Conservation (phyloP, 2,797 vertebrate genomes). For the Alfaro cultratus region DNA sequence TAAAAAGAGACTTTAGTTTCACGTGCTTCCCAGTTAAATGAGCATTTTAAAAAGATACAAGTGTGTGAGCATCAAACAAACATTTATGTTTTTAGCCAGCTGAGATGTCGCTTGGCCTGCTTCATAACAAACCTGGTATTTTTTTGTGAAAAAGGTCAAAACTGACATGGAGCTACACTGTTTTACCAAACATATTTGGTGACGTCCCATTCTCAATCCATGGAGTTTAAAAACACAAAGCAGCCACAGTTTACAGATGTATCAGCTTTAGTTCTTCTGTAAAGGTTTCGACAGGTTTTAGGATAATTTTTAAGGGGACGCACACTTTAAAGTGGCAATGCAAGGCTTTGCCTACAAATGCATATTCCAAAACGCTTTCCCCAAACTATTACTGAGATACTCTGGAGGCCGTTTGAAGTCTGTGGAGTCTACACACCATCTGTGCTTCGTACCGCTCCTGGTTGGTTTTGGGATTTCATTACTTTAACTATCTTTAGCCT, state of each 20-base stretch:
- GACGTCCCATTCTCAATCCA: not conserved
- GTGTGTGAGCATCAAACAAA: not conserved
- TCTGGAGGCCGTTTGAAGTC: not conserved
- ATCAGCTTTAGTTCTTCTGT: not conserved
- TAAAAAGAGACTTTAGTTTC: constrained; percentile 3
- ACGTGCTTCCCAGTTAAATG: not conserved
- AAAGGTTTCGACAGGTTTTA: not conserved
- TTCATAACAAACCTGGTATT: not conserved
- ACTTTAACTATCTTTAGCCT: not conserved
- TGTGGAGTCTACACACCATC: not conserved
- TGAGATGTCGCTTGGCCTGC: not conserved
- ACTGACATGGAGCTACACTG: not conserved
- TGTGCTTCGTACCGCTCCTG: not conserved
- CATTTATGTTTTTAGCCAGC: not conserved
- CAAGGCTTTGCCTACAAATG: not conserved
- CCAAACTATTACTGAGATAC: not conserved
- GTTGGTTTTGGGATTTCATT: not conserved
- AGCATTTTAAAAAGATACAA: not conserved
- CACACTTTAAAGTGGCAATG: not conserved
- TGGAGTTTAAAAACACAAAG: not conserved
- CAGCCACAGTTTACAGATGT: not conserved
- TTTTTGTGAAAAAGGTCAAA: not conserved
- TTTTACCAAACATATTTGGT: not conserved
- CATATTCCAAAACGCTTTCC: not conserved
- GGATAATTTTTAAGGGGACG: not conserved